Percentiles rank a stretch among this genome's conserved stretches.
Evolutionary conservation across 2,888 invertebrate species (phyloP).

Genomic region (Alitta virens): DNA sequence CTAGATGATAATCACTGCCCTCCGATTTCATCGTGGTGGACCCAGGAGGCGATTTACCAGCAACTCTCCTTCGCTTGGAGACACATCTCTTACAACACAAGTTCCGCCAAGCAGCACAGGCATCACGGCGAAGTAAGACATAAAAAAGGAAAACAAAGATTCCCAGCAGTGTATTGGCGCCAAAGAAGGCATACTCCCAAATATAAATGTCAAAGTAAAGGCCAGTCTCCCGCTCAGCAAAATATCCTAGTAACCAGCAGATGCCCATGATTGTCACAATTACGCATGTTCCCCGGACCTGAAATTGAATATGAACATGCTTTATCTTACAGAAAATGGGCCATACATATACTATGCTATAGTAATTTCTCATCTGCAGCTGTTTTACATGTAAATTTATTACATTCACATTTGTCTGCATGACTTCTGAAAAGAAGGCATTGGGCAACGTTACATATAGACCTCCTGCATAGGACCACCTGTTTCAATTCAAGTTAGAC

Average conservation of each 20-base stretch:
- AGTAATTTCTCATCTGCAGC: neutral
- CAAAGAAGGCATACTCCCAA: constrained; percentile 15
- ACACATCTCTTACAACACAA: constrained; percentile 4
- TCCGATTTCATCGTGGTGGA: constrained; percentile 10
- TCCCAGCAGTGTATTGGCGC: constrained; percentile 7
- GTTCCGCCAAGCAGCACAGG: constrained; percentile 12
- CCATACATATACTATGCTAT: neutral
- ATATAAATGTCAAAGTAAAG: neutral
- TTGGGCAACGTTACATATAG: too few species aligned
- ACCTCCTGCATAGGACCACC: too few species aligned
- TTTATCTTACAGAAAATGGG: neutral
- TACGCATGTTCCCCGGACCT: constrained; percentile 16
- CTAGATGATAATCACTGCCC: constrained; percentile 19
- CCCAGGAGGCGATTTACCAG: constrained; percentile 11
- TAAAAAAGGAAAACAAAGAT: constrained; percentile 8
- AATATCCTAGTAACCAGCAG: constrained; percentile 11
- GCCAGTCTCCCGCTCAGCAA: constrained; percentile 8
- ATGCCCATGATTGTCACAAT: constrained; percentile 4
- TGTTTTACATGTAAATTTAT: neutral
- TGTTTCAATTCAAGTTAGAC: too few species aligned
- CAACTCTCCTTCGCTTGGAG: constrained; percentile 13
- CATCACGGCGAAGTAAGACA: constrained; percentile 11
- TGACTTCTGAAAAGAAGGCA: too few species aligned
- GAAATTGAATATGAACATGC: neutral
- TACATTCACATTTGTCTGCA: neutral